These are phyloP conservation scores for Proctacanthus coquilletti DNA, from an alignment of 1,140 invertebrate genomes.

Conservation along the genomic window DNA sequence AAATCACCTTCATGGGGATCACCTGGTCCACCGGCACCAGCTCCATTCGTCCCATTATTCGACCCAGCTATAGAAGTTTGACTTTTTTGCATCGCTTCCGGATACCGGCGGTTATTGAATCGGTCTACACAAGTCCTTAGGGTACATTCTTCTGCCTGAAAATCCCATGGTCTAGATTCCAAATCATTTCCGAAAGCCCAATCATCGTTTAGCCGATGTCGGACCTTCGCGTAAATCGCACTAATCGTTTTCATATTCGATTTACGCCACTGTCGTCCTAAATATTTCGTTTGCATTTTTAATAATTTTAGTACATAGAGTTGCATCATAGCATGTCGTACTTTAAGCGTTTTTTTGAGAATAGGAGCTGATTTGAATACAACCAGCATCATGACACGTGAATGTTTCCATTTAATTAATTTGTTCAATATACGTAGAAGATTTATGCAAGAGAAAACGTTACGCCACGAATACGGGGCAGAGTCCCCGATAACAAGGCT, in stretches of 20 bases:
- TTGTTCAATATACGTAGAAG: constrained; percentile 93
- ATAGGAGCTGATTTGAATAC: constrained; percentile 99
- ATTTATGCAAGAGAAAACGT: constrained; percentile 98
- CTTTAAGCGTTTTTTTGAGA: constrained; percentile 88
- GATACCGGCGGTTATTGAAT: constrained; percentile 87
- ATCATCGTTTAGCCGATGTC: constrained; percentile 92
- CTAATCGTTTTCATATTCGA: constrained; percentile 99
- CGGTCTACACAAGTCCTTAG: constrained; percentile 84
- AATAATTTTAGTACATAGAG: constrained; percentile 93
- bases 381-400: constrained; percentile 98
- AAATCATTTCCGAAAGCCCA: constrained; percentile 99
- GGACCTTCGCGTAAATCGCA: constrained; percentile 94
- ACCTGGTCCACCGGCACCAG: constrained; percentile 13
- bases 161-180: constrained; percentile 95
- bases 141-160: constrained; percentile 95
- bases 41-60: constrained; percentile 5
- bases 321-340: constrained; percentile 94
- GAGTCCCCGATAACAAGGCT: constrained; percentile 82
- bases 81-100: constrained; percentile 30
- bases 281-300: constrained; percentile 99
- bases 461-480: constrained; percentile 87
- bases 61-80: constrained; percentile 7
- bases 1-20: constrained; percentile 24
- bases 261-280: constrained; percentile 97
- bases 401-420: constrained; percentile 98